Base-by-base conservation (phyloP, 2,797 vertebrate species). In the Vireo griseus region DNA sequence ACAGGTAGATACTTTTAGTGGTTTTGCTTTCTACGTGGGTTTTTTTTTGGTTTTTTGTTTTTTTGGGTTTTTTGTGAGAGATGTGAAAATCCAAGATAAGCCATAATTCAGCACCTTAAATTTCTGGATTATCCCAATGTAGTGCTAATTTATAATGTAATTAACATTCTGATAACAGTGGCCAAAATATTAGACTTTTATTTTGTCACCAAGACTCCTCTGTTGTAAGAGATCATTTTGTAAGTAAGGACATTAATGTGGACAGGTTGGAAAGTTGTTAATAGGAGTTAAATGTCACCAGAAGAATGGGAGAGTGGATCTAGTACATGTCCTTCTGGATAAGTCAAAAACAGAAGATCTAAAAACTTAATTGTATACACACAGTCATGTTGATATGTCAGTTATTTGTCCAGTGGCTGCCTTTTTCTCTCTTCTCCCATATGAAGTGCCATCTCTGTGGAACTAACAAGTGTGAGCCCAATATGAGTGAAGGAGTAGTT, bases 341-440 rank as follows among this genome's bases (percentile, higher is more conserved):
- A 45, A 75, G 33, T 66, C 16, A 90, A 33, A 83, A 45, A 48
- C 16, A 3, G 2, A 58, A 29, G 20, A 35, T 9, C 33, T 84
- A 10, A 48, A 86, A 52, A 1, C 5, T 6, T 28, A 35, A 19
- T 61, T 73, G 7, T 39, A 15, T 50, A 18, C 0, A 1, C 10
- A 31, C 33, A 9, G 8, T 69, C 10, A 50, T 48, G 4, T 33
- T 72, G 54, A 25, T 48, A 13, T 72, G 18, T 45, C 26, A 57
- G 6, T 45, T 75, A 6, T 57, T 68, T 74, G 31, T 57, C 16
- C 50, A 37, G 4, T 39, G 29, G 18, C 3, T 91, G 51, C 65
- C 8, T 33, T 86, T 54, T 90, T 69, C 29, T n/a, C 7, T 54
- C 13, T 39, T 78, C 17, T 13, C 86, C 44, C 63, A 29, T 15